Conservation (phyloP, 2,888 invertebrate genomes). For the Drosophila meridionalis region DNA sequence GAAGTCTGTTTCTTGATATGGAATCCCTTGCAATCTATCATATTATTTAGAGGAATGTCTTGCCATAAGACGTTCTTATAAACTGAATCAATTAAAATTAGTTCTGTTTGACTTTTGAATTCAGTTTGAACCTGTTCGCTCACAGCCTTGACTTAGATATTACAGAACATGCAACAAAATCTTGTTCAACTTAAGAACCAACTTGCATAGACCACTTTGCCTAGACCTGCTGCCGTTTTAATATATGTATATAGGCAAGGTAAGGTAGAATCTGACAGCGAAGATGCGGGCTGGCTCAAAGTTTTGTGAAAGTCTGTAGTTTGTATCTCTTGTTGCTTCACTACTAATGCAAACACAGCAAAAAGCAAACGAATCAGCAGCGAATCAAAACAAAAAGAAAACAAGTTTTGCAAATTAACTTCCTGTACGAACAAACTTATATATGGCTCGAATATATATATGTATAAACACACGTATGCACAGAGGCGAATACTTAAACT, state of each 20-base stretch:
- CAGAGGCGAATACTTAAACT: neutral
- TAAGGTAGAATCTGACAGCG: constrained; percentile 1
- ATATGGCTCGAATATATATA: constrained; percentile 7
- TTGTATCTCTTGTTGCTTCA: constrained; percentile 11
- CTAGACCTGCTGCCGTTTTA: neutral
- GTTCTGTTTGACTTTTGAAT: neutral
- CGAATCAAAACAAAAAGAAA: constrained; percentile 24
- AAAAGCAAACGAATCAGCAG: constrained; percentile 12
- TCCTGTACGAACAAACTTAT: constrained; percentile 43
- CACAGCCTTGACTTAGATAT: constrained; percentile 8
- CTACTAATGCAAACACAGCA: constrained; percentile 16
- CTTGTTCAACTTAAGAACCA: neutral
- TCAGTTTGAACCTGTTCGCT: neutral
- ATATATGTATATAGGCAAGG: neutral
- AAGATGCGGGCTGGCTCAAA: constrained; percentile 2
- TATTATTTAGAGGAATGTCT: neutral
- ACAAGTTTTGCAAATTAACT: constrained; percentile 56
- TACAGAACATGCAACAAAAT: neutral
- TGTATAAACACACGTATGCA: neutral
- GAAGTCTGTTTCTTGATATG: neutral
- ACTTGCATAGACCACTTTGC: neutral
- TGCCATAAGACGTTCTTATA: neutral
- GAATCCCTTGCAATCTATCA: neutral
- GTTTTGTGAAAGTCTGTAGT: constrained; percentile 39
- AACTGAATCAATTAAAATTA: neutral